Percentiles rank a stretch among this genome's conserved stretches.
Conservation (phyloP, 2,113 vertebrate species). For the Empidonax traillii region DNA sequence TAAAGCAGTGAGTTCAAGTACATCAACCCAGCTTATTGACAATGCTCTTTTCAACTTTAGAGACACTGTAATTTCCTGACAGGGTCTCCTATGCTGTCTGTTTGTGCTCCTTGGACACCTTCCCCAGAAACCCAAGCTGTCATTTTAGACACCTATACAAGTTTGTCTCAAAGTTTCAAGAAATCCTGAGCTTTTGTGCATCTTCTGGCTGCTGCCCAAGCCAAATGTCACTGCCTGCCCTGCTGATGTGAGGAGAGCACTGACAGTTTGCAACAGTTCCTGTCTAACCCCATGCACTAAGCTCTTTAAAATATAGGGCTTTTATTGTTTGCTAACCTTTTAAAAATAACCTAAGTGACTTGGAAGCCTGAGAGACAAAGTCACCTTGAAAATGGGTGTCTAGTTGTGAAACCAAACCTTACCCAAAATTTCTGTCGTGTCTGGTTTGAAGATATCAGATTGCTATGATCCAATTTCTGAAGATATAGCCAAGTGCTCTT, state of each 20-base stretch:
- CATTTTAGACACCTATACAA: neutral
- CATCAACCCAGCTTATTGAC: neutral
- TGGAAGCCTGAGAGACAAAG: neutral
- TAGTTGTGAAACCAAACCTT: neutral
- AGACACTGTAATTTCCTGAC: neutral
- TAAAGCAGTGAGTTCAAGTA: neutral
- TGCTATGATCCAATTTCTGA: neutral
- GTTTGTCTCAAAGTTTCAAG: neutral
- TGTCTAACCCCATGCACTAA: neutral
- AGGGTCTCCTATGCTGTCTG: accelerated
- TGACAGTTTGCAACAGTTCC: neutral
- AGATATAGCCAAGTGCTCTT: neutral
- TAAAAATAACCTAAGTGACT: neutral
- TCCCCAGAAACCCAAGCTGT: neutral
- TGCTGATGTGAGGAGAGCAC: neutral
- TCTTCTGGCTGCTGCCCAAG: neutral
- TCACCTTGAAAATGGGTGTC: neutral
- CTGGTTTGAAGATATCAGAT: neutral
- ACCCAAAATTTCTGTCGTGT: neutral
- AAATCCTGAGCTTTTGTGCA: neutral
- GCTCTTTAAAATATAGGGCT: neutral
- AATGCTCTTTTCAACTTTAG: neutral
- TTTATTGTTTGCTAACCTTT: neutral
- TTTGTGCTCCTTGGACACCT: neutral
- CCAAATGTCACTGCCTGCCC: neutral